Evolutionary conservation across 2,888 invertebrate genomes (phyloP).

Genomic region (Morpho helenor): DNA sequence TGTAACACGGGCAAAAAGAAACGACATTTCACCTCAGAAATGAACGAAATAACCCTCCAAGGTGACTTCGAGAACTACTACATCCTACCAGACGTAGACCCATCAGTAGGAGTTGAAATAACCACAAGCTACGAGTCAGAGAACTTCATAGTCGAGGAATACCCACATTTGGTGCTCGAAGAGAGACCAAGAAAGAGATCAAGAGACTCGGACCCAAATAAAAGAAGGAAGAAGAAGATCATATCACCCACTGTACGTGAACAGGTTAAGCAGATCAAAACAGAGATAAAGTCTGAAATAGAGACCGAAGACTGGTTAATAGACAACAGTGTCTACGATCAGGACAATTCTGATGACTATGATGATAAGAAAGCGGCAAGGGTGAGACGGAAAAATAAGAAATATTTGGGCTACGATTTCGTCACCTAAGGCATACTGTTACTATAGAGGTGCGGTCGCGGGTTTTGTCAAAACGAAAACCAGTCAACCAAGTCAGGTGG

Average conservation of each 20-base stretch:
- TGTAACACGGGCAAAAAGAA: constrained; percentile 65
- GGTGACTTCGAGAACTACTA: constrained; percentile 71
- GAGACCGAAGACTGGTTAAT: constrained; percentile 60
- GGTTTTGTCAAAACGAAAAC: neutral
- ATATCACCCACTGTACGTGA: constrained; percentile 34
- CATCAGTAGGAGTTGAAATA: constrained; percentile 62
- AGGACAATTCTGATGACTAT: constrained; percentile 49
- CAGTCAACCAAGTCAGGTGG: neutral
- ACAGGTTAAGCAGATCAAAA: constrained; percentile 37
- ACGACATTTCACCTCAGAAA: constrained; percentile 62
- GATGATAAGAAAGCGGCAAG: constrained; percentile 60
- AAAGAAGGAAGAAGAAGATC: constrained; percentile 41
- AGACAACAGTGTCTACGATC: constrained; percentile 57
- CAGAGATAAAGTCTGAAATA: constrained; percentile 38
- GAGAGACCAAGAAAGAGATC: constrained; percentile 53
- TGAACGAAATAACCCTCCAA: constrained; percentile 63
- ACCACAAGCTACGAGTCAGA: constrained; percentile 68
- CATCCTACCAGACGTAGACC: constrained; percentile 68
- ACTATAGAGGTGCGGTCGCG: neutral
- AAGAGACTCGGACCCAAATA: constrained; percentile 38
- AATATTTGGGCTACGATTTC: constrained; percentile 67
- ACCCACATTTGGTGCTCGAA: constrained; percentile 58
- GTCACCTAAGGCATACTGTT: constrained; percentile 47
- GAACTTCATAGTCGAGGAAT: constrained; percentile 63
- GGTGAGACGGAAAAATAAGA: constrained; percentile 72